Conservation (phyloP, 1,140 invertebrate genomes). For the Habropoda laboriosa region DNA sequence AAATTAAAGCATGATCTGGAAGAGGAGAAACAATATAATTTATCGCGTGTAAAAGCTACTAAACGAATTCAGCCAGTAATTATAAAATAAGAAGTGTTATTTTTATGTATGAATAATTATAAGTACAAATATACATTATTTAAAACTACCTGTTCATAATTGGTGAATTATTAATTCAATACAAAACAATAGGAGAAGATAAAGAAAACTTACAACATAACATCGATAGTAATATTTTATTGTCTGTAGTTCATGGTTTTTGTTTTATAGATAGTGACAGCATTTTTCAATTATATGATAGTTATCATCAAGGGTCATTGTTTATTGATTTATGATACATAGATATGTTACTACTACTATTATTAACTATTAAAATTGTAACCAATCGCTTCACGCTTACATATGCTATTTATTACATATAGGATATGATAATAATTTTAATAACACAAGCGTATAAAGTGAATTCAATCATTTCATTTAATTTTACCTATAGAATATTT, state of each 20-base stretch:
- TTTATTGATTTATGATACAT: conserved; percentile 53
- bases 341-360: conserved; percentile 64
- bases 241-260: conserved; percentile 80
- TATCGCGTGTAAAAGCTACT: conserved; percentile 55
- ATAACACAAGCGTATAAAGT: conserved; percentile 12
- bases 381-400: neutral
- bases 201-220: conserved; percentile 6
- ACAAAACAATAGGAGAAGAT: neutral
- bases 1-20: conserved; percentile 69
- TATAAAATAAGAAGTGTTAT: conserved; percentile 11
- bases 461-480: conserved; percentile 21
- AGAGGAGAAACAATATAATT: conserved; percentile 55
- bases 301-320: conserved; percentile 59
- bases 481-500: conserved; percentile 32
- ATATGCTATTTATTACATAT: neutral
- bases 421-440: conserved; percentile 48
- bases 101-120: neutral
- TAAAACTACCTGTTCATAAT: neutral
- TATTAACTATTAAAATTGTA: neutral
- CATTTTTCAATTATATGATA: conserved; percentile 59
- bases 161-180: neutral
- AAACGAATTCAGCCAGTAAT: conserved; percentile 51
- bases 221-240: conserved; percentile 74
- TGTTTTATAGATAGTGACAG: conserved; percentile 53
- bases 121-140: conserved; percentile 11